Conservation (phyloP, 2,888 invertebrate genomes). For the Mimumesa dahlbomi region DNA sequence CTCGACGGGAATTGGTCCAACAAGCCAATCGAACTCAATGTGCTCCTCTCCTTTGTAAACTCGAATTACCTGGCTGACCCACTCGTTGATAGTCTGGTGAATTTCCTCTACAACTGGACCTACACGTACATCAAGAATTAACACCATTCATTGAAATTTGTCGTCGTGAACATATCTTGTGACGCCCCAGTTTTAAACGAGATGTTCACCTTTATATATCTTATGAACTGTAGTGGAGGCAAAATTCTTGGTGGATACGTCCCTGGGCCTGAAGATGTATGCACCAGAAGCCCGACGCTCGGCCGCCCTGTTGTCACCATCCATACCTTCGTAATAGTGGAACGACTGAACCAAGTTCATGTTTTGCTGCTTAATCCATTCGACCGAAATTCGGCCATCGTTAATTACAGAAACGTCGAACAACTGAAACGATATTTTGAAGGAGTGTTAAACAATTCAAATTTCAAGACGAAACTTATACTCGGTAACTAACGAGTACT, state of each 20-base stretch:
- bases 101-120: slow-evolving; percentile 89
- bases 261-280: slow-evolving; percentile 91
- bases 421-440: slow-evolving; percentile 41
- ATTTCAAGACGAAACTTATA: no score
- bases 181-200: not conserved
- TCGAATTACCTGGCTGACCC: slow-evolving; percentile 88
- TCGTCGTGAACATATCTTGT: not conserved
- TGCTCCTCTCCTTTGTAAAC: slow-evolving; percentile 84
- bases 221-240: slow-evolving; percentile 70
- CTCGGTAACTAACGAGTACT: no score
- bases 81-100: slow-evolving; percentile 84
- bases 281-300: slow-evolving; percentile 92
- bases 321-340: slow-evolving; percentile 87
- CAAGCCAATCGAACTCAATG: slow-evolving; percentile 88
- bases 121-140: no score
- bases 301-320: slow-evolving; percentile 85
- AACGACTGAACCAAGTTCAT: slow-evolving; percentile 84
- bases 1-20: slow-evolving; percentile 88
- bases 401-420: slow-evolving; percentile 62
- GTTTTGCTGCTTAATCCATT: slow-evolving; percentile 44
- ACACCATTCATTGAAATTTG: no score
- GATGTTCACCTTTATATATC: slow-evolving; percentile 74
- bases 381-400: slow-evolving; percentile 54
- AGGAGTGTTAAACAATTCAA: no score
- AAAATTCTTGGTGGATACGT: slow-evolving; percentile 76